Evolutionary conservation across 2,113 vertebrate genomes (phyloP).

Genomic region (Bostrychus sinensis): DNA sequence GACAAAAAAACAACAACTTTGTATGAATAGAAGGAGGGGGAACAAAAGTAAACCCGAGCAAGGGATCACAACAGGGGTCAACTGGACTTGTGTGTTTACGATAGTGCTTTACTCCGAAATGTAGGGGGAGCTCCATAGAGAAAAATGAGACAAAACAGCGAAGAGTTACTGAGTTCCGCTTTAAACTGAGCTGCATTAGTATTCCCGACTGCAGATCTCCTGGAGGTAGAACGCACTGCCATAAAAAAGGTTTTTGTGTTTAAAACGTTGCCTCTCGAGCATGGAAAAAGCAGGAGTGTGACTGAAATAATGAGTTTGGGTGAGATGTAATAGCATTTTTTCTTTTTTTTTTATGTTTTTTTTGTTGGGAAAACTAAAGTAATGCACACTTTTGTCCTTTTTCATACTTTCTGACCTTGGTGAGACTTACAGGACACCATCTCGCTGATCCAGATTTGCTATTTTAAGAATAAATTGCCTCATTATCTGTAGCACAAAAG

Average conservation of each 20-base stretch:
- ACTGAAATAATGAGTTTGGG: slow-evolving; percentile 40
- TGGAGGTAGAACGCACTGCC: slow-evolving; percentile 18
- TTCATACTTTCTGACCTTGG: slow-evolving; percentile 7
- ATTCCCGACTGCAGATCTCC: slow-evolving; percentile 23
- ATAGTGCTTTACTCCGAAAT: no score
- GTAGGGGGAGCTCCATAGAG: no score
- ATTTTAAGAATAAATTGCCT: slow-evolving; percentile 16
- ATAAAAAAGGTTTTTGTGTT: slow-evolving; percentile 29
- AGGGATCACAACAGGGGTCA: no score
- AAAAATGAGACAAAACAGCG: no score
- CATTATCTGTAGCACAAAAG: slow-evolving; percentile 2
- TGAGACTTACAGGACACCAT: neutral
- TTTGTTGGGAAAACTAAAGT: neutral
- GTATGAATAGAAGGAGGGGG: no score
- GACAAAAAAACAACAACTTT: no score
- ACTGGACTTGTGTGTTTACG: no score
- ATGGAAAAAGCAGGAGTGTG: slow-evolving; percentile 19
- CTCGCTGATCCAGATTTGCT: slow-evolving; percentile 23
- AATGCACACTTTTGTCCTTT: neutral
- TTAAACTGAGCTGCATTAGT: slow-evolving; percentile 23
- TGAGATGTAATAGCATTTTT: neutral
- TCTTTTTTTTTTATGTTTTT: no score
- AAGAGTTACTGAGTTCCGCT: no score
- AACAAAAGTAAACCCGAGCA: no score
- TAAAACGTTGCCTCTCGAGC: slow-evolving; percentile 25